Conservation (phyloP, 2,113 vertebrate species). For the Rhadina sibilatrix region DNA sequence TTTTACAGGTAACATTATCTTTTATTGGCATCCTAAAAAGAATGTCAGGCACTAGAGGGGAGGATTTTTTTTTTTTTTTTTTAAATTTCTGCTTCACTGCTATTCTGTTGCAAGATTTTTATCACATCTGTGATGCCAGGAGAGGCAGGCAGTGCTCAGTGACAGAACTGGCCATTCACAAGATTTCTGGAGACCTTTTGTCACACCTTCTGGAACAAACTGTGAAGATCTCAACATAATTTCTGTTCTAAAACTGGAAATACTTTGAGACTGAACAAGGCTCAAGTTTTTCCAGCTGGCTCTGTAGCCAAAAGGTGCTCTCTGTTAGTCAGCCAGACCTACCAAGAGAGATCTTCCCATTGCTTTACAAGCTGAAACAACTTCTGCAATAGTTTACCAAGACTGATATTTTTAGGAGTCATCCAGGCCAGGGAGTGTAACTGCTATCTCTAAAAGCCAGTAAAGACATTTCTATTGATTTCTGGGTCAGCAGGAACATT, state of each 20-base stretch:
- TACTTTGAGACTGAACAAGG: neutral
- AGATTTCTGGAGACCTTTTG: constrained; percentile 36
- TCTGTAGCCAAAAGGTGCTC: neutral
- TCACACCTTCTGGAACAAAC: constrained; percentile 15
- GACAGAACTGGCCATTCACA: constrained; percentile 49
- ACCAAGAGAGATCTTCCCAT: neutral
- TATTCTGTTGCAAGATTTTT: constrained; percentile 54
- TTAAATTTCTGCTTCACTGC: constrained; percentile 47
- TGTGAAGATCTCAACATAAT: neutral
- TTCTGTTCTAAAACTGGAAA: constrained; percentile 24
- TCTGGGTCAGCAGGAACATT: neutral
- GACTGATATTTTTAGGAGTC: neutral
- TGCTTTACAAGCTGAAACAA: neutral
- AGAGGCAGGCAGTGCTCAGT: neutral
- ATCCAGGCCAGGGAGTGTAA: neutral
- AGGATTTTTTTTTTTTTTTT: neutral
- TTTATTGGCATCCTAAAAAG: constrained; percentile 82
- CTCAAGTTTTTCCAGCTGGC: neutral
- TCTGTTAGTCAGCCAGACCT: neutral
- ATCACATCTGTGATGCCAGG: neutral
- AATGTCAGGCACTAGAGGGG: constrained; percentile 75
- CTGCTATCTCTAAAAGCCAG: neutral
- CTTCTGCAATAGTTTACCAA: neutral
- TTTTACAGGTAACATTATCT: constrained; percentile 82
- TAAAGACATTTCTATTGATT: neutral